These are phyloP conservation scores for Percopsis omiscomaycus DNA, from an alignment of 2,797 vertebrate species.

Conservation along the genomic window DNA sequence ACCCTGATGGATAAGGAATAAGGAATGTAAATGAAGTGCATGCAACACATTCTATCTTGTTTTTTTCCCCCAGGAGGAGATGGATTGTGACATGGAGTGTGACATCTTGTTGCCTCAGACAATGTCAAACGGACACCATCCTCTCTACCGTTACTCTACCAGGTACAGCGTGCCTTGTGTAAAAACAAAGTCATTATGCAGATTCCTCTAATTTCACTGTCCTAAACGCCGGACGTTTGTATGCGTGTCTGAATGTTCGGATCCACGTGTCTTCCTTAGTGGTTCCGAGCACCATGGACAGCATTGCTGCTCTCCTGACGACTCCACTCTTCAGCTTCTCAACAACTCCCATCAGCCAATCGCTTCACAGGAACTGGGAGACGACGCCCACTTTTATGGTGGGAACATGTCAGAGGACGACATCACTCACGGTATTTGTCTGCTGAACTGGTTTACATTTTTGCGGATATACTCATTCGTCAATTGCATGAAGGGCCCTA, in stretches of 20 bases:
- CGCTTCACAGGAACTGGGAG: constrained; percentile 57
- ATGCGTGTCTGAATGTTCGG: background rate
- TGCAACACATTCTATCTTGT: background rate
- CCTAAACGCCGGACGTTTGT: too few relatives aligned
- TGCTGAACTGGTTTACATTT: background rate
- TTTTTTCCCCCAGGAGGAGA: constrained; percentile 71
- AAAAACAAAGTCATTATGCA: background rate
- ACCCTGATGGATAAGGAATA: too few relatives aligned
- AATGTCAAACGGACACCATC: constrained; percentile 73
- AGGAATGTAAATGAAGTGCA: too few relatives aligned
- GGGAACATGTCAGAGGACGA: constrained; percentile 53
- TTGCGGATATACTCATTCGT: too few relatives aligned
- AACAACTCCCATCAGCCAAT: constrained; percentile 68
- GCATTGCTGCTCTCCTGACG: constrained; percentile 75
- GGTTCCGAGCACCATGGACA: constrained; percentile 63
- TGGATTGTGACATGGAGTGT: constrained; percentile 77
- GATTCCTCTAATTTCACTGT: background rate
- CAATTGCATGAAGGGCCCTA: too few relatives aligned
- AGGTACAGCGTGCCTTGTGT: constrained; percentile 68
- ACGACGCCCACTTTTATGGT: constrained; percentile 40
- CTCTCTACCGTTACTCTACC: constrained; percentile 72
- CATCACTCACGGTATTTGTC: constrained; percentile 62
- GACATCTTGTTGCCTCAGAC: constrained; percentile 78
- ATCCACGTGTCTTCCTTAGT: constrained; percentile 42
- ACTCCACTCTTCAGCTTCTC: constrained; percentile 80